These are phyloP conservation scores for Lordiphosa collinella DNA, from an alignment of 1,140 invertebrate species.

Conservation along the genomic window DNA sequence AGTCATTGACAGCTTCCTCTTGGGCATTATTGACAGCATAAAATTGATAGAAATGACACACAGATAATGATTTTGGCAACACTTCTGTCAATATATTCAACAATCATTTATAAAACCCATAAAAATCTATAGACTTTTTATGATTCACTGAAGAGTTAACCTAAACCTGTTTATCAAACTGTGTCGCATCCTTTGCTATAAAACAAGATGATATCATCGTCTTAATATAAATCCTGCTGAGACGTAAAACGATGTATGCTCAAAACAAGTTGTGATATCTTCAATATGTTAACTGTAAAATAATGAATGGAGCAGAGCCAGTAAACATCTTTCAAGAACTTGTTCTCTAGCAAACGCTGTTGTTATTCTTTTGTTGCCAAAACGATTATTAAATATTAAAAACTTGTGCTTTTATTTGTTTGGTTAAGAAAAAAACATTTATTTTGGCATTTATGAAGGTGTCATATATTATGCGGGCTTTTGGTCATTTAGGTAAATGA, in stretches of 20 bases:
- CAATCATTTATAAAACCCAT: background rate
- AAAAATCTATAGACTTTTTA: background rate
- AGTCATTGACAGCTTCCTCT: slow-evolving; percentile 47
- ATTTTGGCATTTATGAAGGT: slow-evolving; percentile 14
- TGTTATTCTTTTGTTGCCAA: slow-evolving; percentile 17
- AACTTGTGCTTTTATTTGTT: slow-evolving; percentile 15
- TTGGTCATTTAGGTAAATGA: slow-evolving; percentile 16
- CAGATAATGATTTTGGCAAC: background rate
- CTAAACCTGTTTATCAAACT: background rate
- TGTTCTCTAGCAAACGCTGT: slow-evolving; percentile 12
- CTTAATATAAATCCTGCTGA: slow-evolving; percentile 33
- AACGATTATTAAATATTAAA: slow-evolving; percentile 36
- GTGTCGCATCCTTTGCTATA: slow-evolving; percentile 20
- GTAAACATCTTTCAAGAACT: slow-evolving; percentile 41
- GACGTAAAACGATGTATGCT: slow-evolving; percentile 12
- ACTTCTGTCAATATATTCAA: background rate
- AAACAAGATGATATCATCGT: slow-evolving; percentile 30
- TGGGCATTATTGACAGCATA: slow-evolving; percentile 11
- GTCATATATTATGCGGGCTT: slow-evolving; percentile 11
- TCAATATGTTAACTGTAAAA: slow-evolving; percentile 32
- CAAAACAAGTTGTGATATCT: slow-evolving; percentile 29
- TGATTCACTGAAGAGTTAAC: background rate
- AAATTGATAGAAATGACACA: slow-evolving; percentile 7
- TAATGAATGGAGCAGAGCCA: slow-evolving; percentile 30
- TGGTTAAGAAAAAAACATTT: background rate